Evolutionary conservation across 2,888 invertebrate species (phyloP), one percentile per base, ranked within the genome.

Genomic region (Platycheirus albimanus): DNA sequence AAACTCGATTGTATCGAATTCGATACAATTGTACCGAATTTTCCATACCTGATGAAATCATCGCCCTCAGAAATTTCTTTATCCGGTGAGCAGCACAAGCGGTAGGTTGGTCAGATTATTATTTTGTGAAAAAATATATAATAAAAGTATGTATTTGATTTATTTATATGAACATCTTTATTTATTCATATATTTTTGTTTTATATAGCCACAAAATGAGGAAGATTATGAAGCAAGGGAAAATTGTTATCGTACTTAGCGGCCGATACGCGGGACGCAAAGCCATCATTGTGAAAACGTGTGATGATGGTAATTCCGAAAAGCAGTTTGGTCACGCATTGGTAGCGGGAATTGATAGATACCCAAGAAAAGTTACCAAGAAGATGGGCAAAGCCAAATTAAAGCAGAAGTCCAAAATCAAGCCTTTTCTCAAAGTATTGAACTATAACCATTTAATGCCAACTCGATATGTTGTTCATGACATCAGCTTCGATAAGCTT

Each of bases 231-330:
- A 99, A 98, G 94, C 93, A 95, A 86, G 98, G 98, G 85, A 99
- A 99, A 93, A 98, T 99, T 89, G 99, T 99, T 91, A 95, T 99
- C 93, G 97, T 99, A 93, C 96, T 99, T 71, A 96, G 96, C 90
- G 99, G 99, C 92, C 96, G 98, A 92, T 99, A 98, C 94, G 98
- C 99, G 84, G 99, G 99, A 85, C 95, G 98, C 88, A 99, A 99
- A 92, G 99, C 97, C 67, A 95, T 99, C 87, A 96, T 99, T 67
- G 95, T 99, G 85, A 97, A 96, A 92, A 98, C 97, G 90, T 97
- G 95, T 91, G 99, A 99, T 91, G 99, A 99, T 89, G 99, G 99
- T 49, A 97, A 98, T 8, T 93, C 96, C 20, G 99, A 99, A 87
- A 98, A 97, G 91, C 97, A 96, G 79, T 99, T 99, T 91, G 98